phyloP scores from a whole-genome alignment of 23 tunicate species.

The Styela plicata region DNA sequence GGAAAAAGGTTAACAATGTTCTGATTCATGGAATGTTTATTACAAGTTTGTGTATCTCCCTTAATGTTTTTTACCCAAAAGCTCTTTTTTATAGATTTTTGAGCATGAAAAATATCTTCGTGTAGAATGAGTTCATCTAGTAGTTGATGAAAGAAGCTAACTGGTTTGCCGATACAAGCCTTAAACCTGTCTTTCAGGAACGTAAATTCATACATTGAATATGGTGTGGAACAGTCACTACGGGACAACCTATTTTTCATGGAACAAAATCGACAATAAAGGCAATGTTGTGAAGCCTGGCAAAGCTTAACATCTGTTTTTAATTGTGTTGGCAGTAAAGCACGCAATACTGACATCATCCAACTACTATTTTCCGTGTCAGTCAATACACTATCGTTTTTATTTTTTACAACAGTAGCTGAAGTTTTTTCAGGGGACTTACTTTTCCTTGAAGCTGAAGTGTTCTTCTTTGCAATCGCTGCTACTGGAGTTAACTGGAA shows the following conservation, averaged over 20 bases:
- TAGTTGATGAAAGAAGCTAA: background rate
- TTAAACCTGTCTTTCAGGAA: background rate
- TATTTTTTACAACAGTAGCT: no score
- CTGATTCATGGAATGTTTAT: conserved; percentile 1
- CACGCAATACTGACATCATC: background rate
- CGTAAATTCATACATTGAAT: background rate
- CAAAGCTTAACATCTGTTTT: background rate
- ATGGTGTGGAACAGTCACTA: background rate
- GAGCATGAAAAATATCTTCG: background rate
- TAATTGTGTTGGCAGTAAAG: background rate
- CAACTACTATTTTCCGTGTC: background rate
- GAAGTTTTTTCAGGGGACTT: background rate
- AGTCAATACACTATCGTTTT: no score
- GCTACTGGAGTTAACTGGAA: no score
- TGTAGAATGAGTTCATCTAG: background rate
- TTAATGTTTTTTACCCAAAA: background rate
- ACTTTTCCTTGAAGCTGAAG: no score
- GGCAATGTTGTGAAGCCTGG: background rate
- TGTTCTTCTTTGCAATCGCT: no score
- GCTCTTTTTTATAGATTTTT: background rate
- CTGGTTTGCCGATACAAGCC: background rate
- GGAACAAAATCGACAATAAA: background rate
- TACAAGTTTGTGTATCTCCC: background rate
- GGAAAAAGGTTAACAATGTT: background rate
- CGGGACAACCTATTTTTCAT: background rate